phyloP scores from a whole-genome alignment of 2,113 vertebrate species.

The Mobula birostris region DNA sequence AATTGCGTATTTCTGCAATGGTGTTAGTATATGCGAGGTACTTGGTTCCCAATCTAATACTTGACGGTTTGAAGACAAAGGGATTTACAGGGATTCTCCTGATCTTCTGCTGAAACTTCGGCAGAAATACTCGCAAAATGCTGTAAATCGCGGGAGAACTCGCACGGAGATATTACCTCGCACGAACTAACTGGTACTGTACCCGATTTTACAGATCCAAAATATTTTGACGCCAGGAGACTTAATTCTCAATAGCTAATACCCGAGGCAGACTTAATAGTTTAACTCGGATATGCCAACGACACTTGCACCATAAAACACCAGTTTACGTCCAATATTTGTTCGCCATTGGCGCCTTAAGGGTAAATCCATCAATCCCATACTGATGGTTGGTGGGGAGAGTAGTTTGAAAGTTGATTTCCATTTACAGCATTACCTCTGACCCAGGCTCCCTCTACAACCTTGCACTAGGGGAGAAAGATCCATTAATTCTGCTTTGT shows the following conservation, averaged over 20 bases:
- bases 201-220: neutral
- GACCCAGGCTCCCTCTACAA: neutral
- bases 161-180: neutral
- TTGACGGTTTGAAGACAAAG: neutral
- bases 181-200: neutral
- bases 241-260: neutral
- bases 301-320: no score
- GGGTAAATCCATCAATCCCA: neutral
- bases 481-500: neutral
- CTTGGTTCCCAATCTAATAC: neutral
- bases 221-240: neutral
- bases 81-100: neutral
- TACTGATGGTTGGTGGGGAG: neutral
- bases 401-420: neutral
- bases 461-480: no score
- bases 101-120: neutral
- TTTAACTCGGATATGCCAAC: neutral
- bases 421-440: neutral
- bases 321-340: neutral
- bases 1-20: neutral
- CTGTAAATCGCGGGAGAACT: neutral
- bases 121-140: slow-evolving; percentile 19
- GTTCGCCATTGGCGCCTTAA: neutral
- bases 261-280: neutral
- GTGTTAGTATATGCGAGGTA: neutral